Evolutionary conservation across 2,113 vertebrate species (phyloP).

Genomic region (Tauraco erythrolophus): DNA sequence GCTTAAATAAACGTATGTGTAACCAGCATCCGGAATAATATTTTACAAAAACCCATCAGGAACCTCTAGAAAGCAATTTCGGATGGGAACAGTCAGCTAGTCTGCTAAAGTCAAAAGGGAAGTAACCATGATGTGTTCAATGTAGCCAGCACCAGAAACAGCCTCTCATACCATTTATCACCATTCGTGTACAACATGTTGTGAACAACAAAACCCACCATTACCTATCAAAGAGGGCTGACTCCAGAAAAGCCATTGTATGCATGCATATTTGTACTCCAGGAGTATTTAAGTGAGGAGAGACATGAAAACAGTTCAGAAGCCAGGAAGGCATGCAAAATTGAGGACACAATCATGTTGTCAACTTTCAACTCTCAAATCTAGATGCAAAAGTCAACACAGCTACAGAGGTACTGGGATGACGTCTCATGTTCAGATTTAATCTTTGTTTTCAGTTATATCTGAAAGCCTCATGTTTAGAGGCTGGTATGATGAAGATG

Average conservation of each 20-base stretch:
- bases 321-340: not conserved
- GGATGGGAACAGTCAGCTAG: not conserved
- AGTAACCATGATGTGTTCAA: not conserved
- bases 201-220: not conserved
- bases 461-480: not conserved
- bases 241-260: not conserved
- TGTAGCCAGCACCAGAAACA: not conserved
- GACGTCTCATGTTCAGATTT: not conserved
- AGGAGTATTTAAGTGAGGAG: not conserved
- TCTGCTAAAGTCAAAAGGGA: not conserved
- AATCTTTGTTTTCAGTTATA: not conserved
- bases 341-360: not conserved
- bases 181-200: not conserved
- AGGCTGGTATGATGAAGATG: not conserved
- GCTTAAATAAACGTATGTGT: not conserved
- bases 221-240: not conserved
- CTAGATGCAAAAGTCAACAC: not conserved
- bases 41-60: not conserved
- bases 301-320: not conserved
- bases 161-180: not conserved
- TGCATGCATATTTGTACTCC: not conserved
- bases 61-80: not conserved
- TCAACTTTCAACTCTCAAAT: not conserved
- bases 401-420: not conserved
- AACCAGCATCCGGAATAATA: not conserved